Conservation (phyloP, 2,888 invertebrate species). For the Meteorus cinctellus region DNA sequence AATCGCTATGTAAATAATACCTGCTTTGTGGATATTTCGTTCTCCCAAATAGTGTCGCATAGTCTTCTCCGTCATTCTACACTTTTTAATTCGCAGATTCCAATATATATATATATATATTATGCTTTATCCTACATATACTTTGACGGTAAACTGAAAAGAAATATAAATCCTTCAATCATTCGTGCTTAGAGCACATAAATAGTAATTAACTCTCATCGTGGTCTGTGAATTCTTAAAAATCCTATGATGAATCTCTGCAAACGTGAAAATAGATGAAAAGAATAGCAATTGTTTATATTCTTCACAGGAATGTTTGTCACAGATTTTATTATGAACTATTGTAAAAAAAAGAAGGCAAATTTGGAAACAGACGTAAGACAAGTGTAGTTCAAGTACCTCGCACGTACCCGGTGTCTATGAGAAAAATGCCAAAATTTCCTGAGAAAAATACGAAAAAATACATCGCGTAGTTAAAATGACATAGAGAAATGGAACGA, state of each 20-base stretch:
- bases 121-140: not conserved
- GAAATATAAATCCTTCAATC: constrained; percentile 27
- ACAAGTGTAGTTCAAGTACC: constrained; percentile 41
- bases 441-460: constrained; percentile 46
- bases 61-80: not conserved
- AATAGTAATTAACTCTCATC: constrained; percentile 42
- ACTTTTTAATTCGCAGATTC: not conserved
- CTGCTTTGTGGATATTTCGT: constrained; percentile 25
- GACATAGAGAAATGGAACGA: constrained; percentile 46
- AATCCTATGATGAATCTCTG: constrained; percentile 37
- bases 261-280: constrained; percentile 39
- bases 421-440: constrained; percentile 57
- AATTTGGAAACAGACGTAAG: constrained; percentile 29
- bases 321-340: constrained; percentile 21
- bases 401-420: constrained; percentile 52
- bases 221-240: constrained; percentile 32
- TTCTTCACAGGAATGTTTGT: constrained; percentile 1
- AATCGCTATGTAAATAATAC: constrained; percentile 11
- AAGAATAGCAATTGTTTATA: constrained; percentile 1
- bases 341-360: constrained; percentile 19
- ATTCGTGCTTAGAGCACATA: constrained; percentile 33
- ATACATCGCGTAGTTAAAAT: constrained; percentile 51
- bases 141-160: constrained; percentile 4
- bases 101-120: not conserved
- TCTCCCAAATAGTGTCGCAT: constrained; percentile 25